Conservation (phyloP, 1,140 invertebrate species). For the Fopius arisanus region DNA sequence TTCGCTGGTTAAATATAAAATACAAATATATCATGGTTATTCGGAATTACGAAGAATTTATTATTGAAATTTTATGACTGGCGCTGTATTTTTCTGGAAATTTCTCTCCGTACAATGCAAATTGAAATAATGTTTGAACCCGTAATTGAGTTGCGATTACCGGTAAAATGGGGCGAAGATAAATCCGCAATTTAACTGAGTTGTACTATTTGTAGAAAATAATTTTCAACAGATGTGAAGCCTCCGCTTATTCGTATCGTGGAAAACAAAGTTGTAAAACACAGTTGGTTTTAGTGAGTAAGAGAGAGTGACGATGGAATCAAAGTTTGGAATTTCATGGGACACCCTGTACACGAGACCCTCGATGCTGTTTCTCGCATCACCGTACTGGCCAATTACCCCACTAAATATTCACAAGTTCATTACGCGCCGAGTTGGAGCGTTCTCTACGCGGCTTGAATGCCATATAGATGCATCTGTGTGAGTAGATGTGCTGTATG, state of each 20-base stretch:
- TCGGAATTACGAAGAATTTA: too few species aligned
- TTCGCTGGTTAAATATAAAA: too few species aligned
- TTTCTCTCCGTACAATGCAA: too few species aligned
- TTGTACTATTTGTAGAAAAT: too few species aligned
- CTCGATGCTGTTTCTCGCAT: conserved; percentile 28
- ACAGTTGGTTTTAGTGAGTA: conserved; percentile 18
- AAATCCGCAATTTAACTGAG: too few species aligned
- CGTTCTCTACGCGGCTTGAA: conserved; percentile 23
- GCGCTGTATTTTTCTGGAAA: too few species aligned
- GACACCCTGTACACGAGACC: background rate
- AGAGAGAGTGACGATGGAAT: background rate
- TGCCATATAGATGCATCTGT: background rate
- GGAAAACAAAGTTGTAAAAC: background rate
- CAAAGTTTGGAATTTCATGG: conserved; percentile 16
- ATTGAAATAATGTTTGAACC: too few species aligned
- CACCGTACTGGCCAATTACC: conserved; percentile 58
- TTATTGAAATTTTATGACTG: too few species aligned
- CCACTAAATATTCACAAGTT: conserved; percentile 65
- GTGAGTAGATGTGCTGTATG: background rate
- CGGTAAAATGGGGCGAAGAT: too few species aligned
- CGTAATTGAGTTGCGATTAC: too few species aligned
- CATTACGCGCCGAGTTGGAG: conserved; percentile 59
- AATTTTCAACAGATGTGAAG: background rate
- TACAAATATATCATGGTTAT: background rate
- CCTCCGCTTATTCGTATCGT: background rate